phyloP scores from a whole-genome alignment of 2,797 vertebrate genomes.

The Chelon auratus region DNA sequence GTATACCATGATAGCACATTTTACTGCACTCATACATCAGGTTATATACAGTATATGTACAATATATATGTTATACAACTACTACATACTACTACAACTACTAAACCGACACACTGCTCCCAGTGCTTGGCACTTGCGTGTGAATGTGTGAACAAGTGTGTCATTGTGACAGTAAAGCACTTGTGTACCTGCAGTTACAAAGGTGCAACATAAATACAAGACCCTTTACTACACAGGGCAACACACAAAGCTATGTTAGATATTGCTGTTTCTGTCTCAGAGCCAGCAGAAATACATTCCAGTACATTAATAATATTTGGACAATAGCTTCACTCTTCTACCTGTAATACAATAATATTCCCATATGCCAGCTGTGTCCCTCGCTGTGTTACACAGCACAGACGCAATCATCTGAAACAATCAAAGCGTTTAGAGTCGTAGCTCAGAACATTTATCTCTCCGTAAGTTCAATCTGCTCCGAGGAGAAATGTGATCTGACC shows the following conservation, averaged over 20 bases:
- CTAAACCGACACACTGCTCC: too few relatives aligned
- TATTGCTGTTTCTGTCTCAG: not conserved
- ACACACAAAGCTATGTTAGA: not conserved
- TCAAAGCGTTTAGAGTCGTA: constrained; percentile 16
- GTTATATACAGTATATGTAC: too few relatives aligned
- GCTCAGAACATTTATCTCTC: constrained; percentile 61
- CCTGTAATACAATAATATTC: constrained; percentile 51
- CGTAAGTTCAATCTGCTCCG: constrained; percentile 68
- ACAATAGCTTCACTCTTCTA: constrained; percentile 24
- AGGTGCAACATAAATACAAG: too few relatives aligned
- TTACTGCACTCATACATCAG: too few relatives aligned
- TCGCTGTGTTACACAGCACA: constrained; percentile 12
- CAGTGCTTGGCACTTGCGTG: too few relatives aligned
- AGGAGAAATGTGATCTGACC: constrained; percentile 78
- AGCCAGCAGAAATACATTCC: constrained; percentile 55
- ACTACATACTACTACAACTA: too few relatives aligned
- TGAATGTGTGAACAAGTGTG: too few relatives aligned
- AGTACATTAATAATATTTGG: constrained; percentile 49
- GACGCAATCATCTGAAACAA: constrained; percentile 57
- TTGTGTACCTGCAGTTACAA: too few relatives aligned
- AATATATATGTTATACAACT: too few relatives aligned
- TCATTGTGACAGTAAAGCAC: too few relatives aligned
- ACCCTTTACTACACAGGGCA: too few relatives aligned
- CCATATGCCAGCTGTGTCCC: constrained; percentile 46
- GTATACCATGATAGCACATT: too few relatives aligned